A percentile compares a stretch with the other conserved stretches of the same genome.
Evolutionary conservation across 2,113 vertebrate genomes (phyloP).

Genomic region (Malaclemys terrapin): DNA sequence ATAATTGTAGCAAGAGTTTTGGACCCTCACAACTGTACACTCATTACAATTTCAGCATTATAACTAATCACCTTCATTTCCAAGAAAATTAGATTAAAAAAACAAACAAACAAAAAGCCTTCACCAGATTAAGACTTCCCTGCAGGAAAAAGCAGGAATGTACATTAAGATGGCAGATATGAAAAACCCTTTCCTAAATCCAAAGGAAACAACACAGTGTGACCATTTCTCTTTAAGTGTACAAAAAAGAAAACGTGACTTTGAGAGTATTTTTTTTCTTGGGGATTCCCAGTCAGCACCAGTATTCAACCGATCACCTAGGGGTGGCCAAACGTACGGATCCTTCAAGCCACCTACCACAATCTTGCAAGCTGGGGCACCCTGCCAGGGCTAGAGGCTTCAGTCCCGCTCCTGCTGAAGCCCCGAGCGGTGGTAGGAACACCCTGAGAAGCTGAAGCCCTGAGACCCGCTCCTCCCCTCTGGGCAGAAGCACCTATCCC

Average conservation of each 20-base stretch:
- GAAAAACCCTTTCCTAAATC: conserved; percentile 62
- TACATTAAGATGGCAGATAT: conserved; percentile 58
- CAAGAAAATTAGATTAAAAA: conserved; percentile 65
- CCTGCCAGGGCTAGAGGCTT: too few species aligned
- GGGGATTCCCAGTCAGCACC: conserved; percentile 60
- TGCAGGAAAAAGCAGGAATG: conserved; percentile 69
- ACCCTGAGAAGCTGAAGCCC: too few species aligned
- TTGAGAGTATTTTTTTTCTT: conserved; percentile 47
- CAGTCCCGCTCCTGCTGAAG: too few species aligned
- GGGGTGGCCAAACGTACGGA: too few species aligned
- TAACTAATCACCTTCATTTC: conserved; percentile 55
- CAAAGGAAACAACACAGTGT: conserved; percentile 71
- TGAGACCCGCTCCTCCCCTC: neutral
- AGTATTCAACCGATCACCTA: conserved; percentile 65
- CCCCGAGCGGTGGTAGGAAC: too few species aligned
- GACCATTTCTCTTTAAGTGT: conserved; percentile 73
- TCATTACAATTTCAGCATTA: conserved; percentile 45
- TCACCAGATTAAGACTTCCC: conserved; percentile 66
- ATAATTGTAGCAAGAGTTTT: conserved; percentile 46
- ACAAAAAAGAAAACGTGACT: conserved; percentile 62
- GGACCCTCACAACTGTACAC: conserved; percentile 46
- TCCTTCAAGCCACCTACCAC: too few species aligned
- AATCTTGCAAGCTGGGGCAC: too few species aligned
- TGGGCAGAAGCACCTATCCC: too few species aligned
- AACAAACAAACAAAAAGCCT: conserved; percentile 73